Base-by-base conservation (phyloP, 2,797 vertebrate species). In the Agapornis canus region DNA sequence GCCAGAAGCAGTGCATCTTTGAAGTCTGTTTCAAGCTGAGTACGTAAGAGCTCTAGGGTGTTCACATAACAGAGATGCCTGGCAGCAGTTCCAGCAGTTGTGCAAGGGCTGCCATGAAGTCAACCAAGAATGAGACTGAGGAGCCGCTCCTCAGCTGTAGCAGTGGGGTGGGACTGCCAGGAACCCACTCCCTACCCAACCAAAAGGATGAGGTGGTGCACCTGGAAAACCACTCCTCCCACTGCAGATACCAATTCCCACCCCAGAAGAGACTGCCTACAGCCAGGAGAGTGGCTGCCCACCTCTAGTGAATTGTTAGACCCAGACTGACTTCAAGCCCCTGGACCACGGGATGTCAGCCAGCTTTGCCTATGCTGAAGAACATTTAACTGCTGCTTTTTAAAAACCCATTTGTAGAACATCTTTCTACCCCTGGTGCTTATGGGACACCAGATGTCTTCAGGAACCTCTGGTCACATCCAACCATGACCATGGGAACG, bases 101-200 rank as follows among this genome's bases (percentile, higher is more conserved):
- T 89, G 82, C 72, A 80, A 93, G 82, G 35, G 49, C 78, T 95
- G 86, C 89, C 92, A 63, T 83, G 75, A 87, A 92, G 64, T 65
- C 89, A 86, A 78, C n/a, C 39, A 81, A 60, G 60, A 86, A 64
- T n/a, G 57, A 85, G 45, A 64, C 21, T 22, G 26, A 54, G 75
- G 65, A 91, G 64, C 61, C 1, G 0, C 86, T 94, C 81, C 78
- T 45, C 71, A 77, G 56, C 15, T 17, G 8, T n/a, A 43, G 39
- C 47, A 42, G 65, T 5, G 43, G 40, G 42, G 31, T 70, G 35
- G 52, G 63, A 86, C 52, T 68, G 45, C 52, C 69, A 45, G 54
- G 42, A 39, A 73, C 29, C 22, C 51, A 26, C 56, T 79, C 73
- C 51, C 52, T 73, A 52, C 31, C 56, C 52, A 26, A 7, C 64